Percentiles rank a stretch among this genome's conserved stretches.
Evolutionary conservation across 2,113 vertebrate genomes (phyloP).

Genomic region (Silurus glanis): DNA sequence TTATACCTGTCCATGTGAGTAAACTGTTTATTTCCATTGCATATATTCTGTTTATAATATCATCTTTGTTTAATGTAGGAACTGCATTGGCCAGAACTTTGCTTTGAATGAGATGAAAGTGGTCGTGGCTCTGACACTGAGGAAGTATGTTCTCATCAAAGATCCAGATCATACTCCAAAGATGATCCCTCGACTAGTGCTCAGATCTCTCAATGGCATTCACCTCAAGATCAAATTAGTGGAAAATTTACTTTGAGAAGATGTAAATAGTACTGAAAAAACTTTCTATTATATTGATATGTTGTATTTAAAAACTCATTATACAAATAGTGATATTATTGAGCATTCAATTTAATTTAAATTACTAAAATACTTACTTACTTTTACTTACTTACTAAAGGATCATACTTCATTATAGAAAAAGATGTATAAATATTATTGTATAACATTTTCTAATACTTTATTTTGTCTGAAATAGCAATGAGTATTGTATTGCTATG

Average conservation of each 20-base stretch:
- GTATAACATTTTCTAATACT: neutral
- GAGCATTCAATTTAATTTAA: neutral
- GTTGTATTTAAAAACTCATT: neutral
- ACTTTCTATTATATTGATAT: neutral
- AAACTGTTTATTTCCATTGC: neutral
- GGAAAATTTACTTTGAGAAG: slow-evolving; percentile 30
- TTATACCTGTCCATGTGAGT: neutral
- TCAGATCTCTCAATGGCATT: slow-evolving; percentile 79
- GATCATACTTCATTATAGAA: too few relatives aligned
- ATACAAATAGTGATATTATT: neutral
- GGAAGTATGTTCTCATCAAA: slow-evolving; percentile 71
- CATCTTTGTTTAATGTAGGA: slow-evolving; percentile 67
- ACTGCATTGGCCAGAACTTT: slow-evolving; percentile 90
- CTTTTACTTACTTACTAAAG: too few relatives aligned
- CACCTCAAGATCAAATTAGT: slow-evolving; percentile 72
- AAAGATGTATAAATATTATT: neutral
- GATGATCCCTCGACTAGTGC: slow-evolving; percentile 58
- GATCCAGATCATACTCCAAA: slow-evolving; percentile 67
- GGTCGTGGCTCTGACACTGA: slow-evolving; percentile 72
- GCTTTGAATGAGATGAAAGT: slow-evolving; percentile 89
- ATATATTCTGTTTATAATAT: neutral
- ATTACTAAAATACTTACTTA: too few relatives aligned
- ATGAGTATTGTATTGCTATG: neutral
- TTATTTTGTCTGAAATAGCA: neutral
- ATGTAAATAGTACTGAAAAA: neutral